phyloP scores from a whole-genome alignment of 1,140 invertebrate species.

The Teleogryllus occipitalis region DNA sequence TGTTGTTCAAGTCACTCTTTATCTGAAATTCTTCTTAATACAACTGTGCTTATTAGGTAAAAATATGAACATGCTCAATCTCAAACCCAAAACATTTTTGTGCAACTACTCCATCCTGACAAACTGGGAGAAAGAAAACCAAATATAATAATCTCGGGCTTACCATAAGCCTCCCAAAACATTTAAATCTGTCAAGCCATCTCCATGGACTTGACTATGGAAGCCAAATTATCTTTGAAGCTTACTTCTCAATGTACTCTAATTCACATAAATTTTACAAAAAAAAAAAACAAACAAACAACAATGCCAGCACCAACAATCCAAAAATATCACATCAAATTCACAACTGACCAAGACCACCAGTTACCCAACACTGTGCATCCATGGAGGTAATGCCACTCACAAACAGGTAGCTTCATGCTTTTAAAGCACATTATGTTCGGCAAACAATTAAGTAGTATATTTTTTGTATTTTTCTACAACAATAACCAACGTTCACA shows the following conservation, averaged over 20 bases:
- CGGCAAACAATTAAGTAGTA: slow-evolving; percentile 17
- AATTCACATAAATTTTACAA: neutral
- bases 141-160: neutral
- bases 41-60: too few species aligned
- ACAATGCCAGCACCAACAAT: neutral
- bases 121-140: too few species aligned
- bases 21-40: too few species aligned
- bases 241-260: neutral
- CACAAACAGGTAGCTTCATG: neutral
- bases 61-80: too few species aligned
- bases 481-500: slow-evolving; percentile 24
- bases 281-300: neutral
- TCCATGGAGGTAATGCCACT: neutral
- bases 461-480: slow-evolving; percentile 17
- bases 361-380: slow-evolving; percentile 3
- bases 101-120: too few species aligned
- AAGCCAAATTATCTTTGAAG: neutral
- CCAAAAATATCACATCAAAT: neutral
- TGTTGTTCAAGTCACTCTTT: too few species aligned
- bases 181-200: neutral
- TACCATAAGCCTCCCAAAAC: neutral
- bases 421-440: neutral
- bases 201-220: neutral
- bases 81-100: too few species aligned
- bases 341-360: neutral